phyloP scores from a whole-genome alignment of 64 coral and sea anemone genomes.

The Stichodactyla mertensii region DNA sequence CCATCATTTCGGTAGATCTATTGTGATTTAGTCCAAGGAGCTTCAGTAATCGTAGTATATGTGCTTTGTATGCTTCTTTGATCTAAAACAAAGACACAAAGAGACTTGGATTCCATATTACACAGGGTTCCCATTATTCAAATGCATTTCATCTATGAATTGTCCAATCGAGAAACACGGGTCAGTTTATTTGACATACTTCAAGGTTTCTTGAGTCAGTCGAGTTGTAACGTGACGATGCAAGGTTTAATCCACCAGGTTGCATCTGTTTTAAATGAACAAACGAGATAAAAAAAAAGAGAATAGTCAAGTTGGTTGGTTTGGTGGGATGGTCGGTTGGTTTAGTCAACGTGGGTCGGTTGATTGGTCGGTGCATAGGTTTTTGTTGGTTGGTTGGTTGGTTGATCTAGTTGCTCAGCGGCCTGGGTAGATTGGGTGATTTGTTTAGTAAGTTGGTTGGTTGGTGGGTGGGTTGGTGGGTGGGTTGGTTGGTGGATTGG shows the following conservation, averaged over 20 bases:
- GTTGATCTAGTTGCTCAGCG: no score
- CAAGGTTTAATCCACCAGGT: not conserved
- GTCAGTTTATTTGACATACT: not conserved
- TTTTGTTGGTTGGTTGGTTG: no score
- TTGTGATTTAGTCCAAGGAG: not conserved
- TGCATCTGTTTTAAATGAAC: not conserved
- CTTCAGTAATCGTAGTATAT: not conserved
- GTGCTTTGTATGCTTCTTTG: slow-evolving; percentile 1
- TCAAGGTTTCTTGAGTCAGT: not conserved
- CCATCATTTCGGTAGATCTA: not conserved
- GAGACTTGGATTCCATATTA: not conserved
- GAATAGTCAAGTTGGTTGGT: not conserved
- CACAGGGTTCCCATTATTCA: no score
- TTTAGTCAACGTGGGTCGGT: no score
- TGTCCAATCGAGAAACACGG: no score
- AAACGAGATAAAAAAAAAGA: not conserved
- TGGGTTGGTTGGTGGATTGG: no score
- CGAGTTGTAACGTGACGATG: not conserved
- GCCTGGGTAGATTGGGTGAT: no score
- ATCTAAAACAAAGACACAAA: not conserved
- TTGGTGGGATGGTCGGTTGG: no score
- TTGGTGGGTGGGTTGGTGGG: no score
- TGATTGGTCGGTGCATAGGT: no score
- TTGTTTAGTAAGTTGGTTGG: no score
- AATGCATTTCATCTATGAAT: no score